Percentiles rank a stretch among this genome's conserved stretches.
Evolutionary conservation across 1,140 invertebrate species (phyloP).

Genomic region (Stegodyphus dumicola): DNA sequence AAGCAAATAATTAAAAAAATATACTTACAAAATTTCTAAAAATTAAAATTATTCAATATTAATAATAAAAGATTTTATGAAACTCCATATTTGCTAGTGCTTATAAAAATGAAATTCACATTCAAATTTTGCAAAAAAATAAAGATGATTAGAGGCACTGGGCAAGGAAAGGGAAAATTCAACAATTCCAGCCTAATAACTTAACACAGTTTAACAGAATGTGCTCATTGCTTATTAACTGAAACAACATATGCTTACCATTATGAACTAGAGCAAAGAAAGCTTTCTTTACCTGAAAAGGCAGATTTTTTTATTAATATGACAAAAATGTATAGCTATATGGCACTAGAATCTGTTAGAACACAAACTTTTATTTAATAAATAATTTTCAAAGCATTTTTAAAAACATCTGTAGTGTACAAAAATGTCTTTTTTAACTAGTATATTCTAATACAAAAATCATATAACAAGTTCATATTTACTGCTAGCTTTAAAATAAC

Average conservation of each 20-base stretch:
- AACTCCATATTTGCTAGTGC: neutral
- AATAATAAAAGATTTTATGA: neutral
- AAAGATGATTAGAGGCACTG: neutral
- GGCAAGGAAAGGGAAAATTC: neutral
- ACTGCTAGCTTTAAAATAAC: neutral
- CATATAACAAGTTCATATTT: neutral
- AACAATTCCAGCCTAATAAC: neutral
- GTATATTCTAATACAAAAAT: neutral
- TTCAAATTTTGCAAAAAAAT: neutral
- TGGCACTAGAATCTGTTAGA: neutral
- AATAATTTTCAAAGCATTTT: neutral
- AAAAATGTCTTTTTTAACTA: neutral
- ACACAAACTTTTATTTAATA: neutral
- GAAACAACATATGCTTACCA: slow-evolving; percentile 74
- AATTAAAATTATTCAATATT: neutral
- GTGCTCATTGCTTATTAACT: neutral
- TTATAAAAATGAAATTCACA: neutral
- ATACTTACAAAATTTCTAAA: neutral
- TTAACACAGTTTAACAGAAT: neutral
- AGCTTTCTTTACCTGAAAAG: slow-evolving; percentile 86
- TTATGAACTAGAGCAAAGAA: slow-evolving; percentile 99
- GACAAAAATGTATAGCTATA: slow-evolving; percentile 9
- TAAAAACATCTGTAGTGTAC: neutral
- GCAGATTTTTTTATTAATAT: slow-evolving; percentile 7
- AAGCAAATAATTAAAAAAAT: neutral